These are phyloP conservation scores for Corythucha ciliata DNA, from an alignment of 2,888 invertebrate species.

Conservation along the genomic window DNA sequence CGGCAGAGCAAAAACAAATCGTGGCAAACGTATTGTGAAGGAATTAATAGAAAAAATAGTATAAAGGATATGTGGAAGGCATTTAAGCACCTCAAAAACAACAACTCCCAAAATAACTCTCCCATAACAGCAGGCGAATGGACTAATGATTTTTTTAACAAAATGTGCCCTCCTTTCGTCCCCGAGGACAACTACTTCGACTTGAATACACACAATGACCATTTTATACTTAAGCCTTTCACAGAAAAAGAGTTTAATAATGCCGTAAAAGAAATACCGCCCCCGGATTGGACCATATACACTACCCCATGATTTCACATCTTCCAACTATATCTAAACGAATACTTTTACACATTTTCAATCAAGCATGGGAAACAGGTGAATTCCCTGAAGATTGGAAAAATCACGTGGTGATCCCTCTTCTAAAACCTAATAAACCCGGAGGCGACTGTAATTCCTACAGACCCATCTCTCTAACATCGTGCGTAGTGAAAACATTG, in stretches of 20 bases:
- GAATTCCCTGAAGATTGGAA: neutral
- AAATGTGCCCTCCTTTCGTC: neutral
- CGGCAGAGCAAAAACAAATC: neutral
- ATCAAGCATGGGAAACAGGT: neutral
- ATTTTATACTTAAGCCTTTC: conserved; percentile 1
- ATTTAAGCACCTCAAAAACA: neutral
- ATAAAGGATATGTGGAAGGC: neutral
- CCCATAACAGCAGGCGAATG: neutral
- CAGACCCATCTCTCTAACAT: neutral
- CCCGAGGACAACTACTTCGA: neutral
- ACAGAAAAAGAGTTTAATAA: neutral
- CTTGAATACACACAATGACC: too few species aligned
- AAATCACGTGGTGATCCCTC: neutral
- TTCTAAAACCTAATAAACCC: neutral
- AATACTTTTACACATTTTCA: neutral
- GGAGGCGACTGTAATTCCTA: neutral
- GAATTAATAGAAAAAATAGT: neutral
- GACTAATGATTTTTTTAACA: neutral
- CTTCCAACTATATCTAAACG: neutral
- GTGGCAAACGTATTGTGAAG: neutral
- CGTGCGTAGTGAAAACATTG: neutral
- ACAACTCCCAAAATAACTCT: neutral
- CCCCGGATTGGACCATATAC: neutral
- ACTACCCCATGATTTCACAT: neutral
- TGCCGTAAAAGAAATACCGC: neutral